Conservation (phyloP, 2,113 vertebrate species). For the Maccullochella peelii region DNA sequence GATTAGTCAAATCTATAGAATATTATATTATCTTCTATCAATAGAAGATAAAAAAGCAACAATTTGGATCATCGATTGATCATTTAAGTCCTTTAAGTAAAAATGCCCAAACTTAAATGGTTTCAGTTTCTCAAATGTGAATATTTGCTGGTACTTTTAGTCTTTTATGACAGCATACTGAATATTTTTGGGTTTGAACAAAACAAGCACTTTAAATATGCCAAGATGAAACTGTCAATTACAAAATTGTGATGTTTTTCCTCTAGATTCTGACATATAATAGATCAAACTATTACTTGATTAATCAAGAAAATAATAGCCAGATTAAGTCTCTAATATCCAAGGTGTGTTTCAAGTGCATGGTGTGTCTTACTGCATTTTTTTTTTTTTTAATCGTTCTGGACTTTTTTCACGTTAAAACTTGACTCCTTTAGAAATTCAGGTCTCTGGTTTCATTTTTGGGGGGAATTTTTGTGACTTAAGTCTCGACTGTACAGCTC, state of each 20-base stretch:
- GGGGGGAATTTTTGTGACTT: not conserved
- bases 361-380: not conserved
- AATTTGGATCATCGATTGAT: not conserved
- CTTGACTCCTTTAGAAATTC: not conserved
- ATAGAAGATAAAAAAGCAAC: not conserved
- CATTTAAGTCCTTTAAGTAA: not conserved
- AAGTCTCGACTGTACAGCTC: not conserved
- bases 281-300: not conserved
- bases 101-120: not conserved
- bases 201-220: not conserved
- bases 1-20: no score
- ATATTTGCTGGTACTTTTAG: not conserved
- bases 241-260: not conserved
- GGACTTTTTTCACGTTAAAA: not conserved
- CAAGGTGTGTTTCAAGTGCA: no score
- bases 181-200: not conserved
- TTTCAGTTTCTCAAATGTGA: not conserved
- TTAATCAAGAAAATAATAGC: not conserved
- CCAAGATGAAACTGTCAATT: not conserved
- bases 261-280: not conserved
- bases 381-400: not conserved
- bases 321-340: not conserved
- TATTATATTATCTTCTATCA: no score
- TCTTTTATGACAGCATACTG: not conserved
- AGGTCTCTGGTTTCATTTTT: not conserved